Evolutionary conservation across 2,797 vertebrate genomes (phyloP).

Genomic region (Sarcoramphus papa): DNA sequence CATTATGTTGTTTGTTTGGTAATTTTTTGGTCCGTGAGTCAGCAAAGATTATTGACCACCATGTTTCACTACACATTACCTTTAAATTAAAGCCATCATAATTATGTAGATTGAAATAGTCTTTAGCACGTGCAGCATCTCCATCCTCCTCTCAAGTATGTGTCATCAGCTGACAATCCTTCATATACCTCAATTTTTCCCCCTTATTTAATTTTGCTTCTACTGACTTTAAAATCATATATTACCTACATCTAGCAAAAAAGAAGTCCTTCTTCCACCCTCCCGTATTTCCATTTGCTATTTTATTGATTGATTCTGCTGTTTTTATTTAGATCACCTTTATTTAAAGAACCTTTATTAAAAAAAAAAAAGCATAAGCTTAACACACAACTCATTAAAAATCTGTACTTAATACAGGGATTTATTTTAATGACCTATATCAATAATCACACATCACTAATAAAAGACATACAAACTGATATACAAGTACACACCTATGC

Average conservation of each 20-base stretch:
- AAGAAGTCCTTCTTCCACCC: background rate
- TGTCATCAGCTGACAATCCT: background rate
- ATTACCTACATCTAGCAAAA: background rate
- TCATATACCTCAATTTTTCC: background rate
- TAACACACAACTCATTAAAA: background rate
- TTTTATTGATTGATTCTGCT: background rate
- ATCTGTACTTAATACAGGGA: background rate
- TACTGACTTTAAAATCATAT: background rate
- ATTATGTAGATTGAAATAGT: background rate
- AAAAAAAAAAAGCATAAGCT: background rate
- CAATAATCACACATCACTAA: background rate
- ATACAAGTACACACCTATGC: background rate
- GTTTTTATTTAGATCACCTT: background rate
- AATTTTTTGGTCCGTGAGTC: background rate
- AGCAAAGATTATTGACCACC: background rate
- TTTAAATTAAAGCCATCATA: constrained; percentile 20
- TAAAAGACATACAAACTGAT: background rate
- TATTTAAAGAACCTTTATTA: background rate
- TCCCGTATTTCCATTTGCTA: background rate
- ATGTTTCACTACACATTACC: background rate
- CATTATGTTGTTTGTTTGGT: background rate
- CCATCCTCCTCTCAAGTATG: background rate
- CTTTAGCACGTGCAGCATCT: background rate
- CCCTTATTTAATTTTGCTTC: background rate
- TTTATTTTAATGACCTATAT: background rate